Evolutionary conservation across 1,140 invertebrate species (phyloP).

Genomic region (Neodiprion lecontei): DNA sequence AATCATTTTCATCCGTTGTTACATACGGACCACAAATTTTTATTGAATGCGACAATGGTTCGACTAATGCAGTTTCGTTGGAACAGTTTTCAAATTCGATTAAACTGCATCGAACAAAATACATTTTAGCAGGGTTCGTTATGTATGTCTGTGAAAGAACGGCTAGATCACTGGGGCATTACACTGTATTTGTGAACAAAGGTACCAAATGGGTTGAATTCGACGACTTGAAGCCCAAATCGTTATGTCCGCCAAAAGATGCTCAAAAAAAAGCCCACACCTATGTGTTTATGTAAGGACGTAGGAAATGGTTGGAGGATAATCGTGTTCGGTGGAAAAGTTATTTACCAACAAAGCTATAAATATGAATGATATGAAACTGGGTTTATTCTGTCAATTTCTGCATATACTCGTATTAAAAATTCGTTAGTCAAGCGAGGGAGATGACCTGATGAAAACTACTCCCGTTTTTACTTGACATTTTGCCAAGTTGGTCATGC

Average conservation of each 20-base stretch:
- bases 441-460: too few species aligned
- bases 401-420: too few species aligned
- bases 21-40: conserved; percentile 2
- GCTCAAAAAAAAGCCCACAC: background rate
- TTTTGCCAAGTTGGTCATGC: too few species aligned
- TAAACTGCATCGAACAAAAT: background rate
- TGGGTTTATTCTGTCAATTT: too few species aligned
- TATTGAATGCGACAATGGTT: background rate
- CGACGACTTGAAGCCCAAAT: background rate
- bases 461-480: too few species aligned
- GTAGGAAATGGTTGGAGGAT: background rate
- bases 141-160: background rate
- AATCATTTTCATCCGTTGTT: too few species aligned
- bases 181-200: background rate
- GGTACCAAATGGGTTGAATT: background rate
- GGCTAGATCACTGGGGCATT: background rate
- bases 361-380: too few species aligned
- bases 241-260: background rate
- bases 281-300: background rate
- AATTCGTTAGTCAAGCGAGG: too few species aligned
- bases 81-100: background rate
- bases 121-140: conserved; percentile 8
- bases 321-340: too few species aligned
- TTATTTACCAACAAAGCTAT: too few species aligned
- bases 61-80: background rate